phyloP scores from a whole-genome alignment of 2,113 vertebrate species.

The Tragelaphus buxtoni region DNA sequence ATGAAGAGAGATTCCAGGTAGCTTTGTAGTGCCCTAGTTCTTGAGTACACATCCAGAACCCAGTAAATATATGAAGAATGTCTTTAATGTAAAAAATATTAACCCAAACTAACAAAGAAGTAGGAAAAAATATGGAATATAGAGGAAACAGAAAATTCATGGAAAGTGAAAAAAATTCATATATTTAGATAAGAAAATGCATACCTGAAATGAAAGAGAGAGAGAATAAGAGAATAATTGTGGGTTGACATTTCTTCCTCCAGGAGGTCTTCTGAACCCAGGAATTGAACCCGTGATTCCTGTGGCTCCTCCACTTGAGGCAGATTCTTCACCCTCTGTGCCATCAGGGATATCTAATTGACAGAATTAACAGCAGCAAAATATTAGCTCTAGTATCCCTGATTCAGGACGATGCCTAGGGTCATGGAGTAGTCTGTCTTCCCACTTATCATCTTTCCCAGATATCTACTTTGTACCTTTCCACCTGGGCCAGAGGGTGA shows the following conservation, averaged over 20 bases:
- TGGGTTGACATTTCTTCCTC: neutral
- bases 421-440: neutral
- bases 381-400: neutral
- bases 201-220: neutral
- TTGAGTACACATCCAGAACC: neutral
- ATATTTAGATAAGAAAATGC: neutral
- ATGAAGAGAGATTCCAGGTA: neutral
- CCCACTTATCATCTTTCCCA: neutral
- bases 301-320: neutral
- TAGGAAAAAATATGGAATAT: neutral
- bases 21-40: neutral
- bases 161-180: neutral
- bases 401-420: neutral
- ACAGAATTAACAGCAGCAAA: neutral
- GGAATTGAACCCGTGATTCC: neutral
- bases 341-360: neutral
- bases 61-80: neutral
- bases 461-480: neutral
- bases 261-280: neutral
- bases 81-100: neutral
- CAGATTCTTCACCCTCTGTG: neutral
- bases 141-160: neutral
- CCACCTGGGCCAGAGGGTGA: neutral
- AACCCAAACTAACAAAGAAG: neutral
- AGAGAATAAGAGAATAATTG: neutral